Evolutionary conservation across 2,888 invertebrate species (phyloP), one percentile per base, ranked within the genome.

Genomic region (Hydraecia micacea): DNA sequence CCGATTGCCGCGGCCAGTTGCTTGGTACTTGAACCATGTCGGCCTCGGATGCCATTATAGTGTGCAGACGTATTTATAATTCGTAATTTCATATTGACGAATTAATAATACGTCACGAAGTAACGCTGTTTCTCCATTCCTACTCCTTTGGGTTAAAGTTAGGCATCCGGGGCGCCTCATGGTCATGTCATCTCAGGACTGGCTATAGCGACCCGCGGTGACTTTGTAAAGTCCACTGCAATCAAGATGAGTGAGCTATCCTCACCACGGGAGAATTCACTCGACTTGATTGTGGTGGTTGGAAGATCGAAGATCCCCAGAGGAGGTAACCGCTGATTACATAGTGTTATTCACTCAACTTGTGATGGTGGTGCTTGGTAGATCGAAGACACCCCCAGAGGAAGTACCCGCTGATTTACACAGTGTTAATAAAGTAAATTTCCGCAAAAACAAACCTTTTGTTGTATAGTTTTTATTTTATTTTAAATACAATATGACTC

Each of bases 211-310:
- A 69, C 69, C 15, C 32, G 49, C 32, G 32, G 69, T 9, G 69
- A 32, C 69, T 32, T 52, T 49, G 32, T 69, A 32, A 49, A 69
- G 69, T 32, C 69, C 49, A 69, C 49, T 52, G 32, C 25, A 1
- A 69, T 15, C 5, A 42, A 32, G 9, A 32, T 25, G 68, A 1
- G 69, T 32, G 69, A 69, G 3, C 49, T 49, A 49, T 49, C 69
- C 68, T 49, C 32, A 69, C 69, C 49, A 49, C 32, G 69, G 49
- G 69, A 49, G 49, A 69, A 49, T 69, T 69, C 15, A 32, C 49
- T 25, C 25, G 25, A 15, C 25, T 69, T 9, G 8, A 49, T 49
- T 25, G 28, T 25, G 32, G 32, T 52, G 32, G 49, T 32, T 69
- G 69, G 69, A 52, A 52, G 49, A 69, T 69, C 2, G 49, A 32